Conservation (phyloP, 2,888 invertebrate species). For the Hipparchia semele region DNA sequence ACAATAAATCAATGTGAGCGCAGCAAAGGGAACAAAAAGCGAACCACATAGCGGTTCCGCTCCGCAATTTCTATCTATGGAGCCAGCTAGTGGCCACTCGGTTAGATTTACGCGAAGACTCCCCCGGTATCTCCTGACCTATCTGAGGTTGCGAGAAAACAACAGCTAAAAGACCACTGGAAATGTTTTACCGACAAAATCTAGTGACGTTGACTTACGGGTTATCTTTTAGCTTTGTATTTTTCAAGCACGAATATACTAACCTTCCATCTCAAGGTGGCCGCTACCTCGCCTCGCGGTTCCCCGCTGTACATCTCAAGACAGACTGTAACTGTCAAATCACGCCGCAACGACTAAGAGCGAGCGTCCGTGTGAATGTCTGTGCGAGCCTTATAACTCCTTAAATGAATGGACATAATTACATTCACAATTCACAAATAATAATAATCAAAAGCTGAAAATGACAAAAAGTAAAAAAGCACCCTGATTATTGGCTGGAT, state of each 20-base stretch:
- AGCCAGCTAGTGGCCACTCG: conserved; percentile 44
- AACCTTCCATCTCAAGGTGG: no score
- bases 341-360: no score
- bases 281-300: no score
- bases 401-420: no score
- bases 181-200: conserved; percentile 33
- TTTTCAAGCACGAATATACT: not conserved
- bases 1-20: conserved; percentile 59
- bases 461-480: no score
- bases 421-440: no score
- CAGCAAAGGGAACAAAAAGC: conserved; percentile 50
- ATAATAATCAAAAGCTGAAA: no score
- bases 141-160: conserved; percentile 37
- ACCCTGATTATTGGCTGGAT: no score
- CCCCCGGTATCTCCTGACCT: conserved; percentile 54
- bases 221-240: conserved; percentile 20
- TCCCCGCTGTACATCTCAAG: no score
- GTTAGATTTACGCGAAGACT: conserved; percentile 68
- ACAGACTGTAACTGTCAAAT: no score
- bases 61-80: conserved; percentile 44
- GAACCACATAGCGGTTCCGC: conserved; percentile 46
- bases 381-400: no score
- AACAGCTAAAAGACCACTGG: conserved; percentile 33
- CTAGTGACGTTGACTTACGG: conserved; percentile 27
- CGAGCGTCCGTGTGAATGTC: no score